Evolutionary conservation across 2,797 vertebrate genomes (phyloP), one percentile per base, ranked within the genome.

Genomic region (Sebastes cheni): DNA sequence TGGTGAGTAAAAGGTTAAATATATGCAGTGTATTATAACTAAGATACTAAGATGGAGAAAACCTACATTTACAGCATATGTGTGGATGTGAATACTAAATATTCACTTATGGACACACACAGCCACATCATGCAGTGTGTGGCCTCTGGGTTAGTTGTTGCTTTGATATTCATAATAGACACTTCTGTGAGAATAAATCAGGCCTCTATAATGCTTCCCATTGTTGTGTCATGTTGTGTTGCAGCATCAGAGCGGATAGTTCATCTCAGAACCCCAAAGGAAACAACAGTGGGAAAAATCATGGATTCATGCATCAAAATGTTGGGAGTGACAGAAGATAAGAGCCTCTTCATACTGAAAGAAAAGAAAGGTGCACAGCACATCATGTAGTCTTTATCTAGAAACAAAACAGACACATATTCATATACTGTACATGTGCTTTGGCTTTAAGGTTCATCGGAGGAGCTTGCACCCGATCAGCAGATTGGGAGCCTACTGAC

Each of bases 241-340:
- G 71, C 84, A 96, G 96, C 88, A 2, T 89, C 92, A n/a, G 89
- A 96, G 72, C 88, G 88, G 72, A 95, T 95, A 12, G 91, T 94
- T 69, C 91, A 93, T 86, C 90, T 95, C 56, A 88, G 93, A 77
- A 92, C 94, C 16, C 94, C 95, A 9, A 96, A 89, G 75, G 88
- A 94, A 65, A 93, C 75, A 20, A 90, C 91, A 7, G 90, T 95
- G 64, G 85, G 67, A 79, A 93, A 92, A 88, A 91, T 86, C 2
- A 77, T 89, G 59, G 93, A 95, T 13, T 92, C 93, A 1, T 95
- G 91, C 46, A 87, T 93, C 67, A 94, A 89, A 87, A 95, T 95
- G 93, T 77, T 95, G 81, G 92, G 91, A 89, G 76, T 84, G 68
- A 82, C 90, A 2, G 93, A 95, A 23, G 88, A 94, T 30, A 94